A percentile compares a stretch with the other conserved stretches of the same genome.
phyloP scores from a whole-genome alignment of 2,113 vertebrate species.

The Serinus canaria region DNA sequence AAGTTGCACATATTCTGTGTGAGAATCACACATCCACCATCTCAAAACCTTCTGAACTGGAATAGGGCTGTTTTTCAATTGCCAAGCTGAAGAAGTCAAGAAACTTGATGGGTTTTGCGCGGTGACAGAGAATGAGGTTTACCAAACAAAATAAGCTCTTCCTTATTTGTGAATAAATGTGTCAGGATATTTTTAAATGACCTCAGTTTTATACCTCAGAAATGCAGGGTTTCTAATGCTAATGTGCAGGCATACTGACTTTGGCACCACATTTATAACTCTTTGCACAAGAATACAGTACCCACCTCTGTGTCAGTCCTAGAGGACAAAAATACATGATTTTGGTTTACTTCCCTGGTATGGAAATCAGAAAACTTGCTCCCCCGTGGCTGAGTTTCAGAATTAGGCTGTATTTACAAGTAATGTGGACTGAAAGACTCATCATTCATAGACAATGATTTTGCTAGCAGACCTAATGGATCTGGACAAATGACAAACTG shows the following conservation, averaged over 20 bases:
- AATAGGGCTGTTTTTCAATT: not conserved
- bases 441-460: not conserved
- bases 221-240: not conserved
- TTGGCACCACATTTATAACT: not conserved
- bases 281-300: not conserved
- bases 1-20: not conserved
- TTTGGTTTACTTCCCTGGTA: not conserved
- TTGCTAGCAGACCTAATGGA: not conserved
- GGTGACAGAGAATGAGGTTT: not conserved
- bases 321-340: not conserved
- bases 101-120: not conserved
- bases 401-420: not conserved
- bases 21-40: not conserved
- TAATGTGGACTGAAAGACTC: not conserved
- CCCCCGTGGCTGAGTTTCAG: not conserved
- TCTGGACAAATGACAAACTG: slow-evolving; percentile 15
- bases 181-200: not conserved
- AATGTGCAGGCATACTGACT: not conserved
- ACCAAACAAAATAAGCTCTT: not conserved
- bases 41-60: not conserved
- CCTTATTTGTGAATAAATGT: not conserved
- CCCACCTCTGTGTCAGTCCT: not conserved
- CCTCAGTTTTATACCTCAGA: not conserved
- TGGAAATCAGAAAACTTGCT: not conserved
- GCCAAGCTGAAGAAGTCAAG: not conserved